A percentile compares a stretch with the other conserved stretches of the same genome.
These are phyloP conservation scores for Herpetotheres cachinnans DNA, from an alignment of 2,113 vertebrate genomes.

Conservation along the genomic window DNA sequence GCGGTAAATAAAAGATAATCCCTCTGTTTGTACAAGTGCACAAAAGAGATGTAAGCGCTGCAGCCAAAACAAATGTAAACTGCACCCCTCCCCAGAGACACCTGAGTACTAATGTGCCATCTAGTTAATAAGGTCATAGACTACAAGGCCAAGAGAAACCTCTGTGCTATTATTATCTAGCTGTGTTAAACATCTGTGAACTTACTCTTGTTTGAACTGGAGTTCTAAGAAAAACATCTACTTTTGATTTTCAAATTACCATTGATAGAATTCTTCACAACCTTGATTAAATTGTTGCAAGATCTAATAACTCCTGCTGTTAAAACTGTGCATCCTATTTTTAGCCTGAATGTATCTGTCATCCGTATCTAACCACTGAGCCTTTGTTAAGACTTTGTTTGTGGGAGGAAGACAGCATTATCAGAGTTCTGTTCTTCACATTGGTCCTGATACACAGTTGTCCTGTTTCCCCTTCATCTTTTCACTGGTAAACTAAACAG, in stretches of 20 bases:
- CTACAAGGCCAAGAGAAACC: neutral
- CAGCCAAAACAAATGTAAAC: neutral
- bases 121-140: neutral
- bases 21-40: neutral
- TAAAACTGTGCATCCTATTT: neutral
- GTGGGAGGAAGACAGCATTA: neutral
- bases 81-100: neutral
- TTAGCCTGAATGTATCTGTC: neutral
- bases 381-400: neutral
- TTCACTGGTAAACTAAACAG: neutral
- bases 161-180: neutral
- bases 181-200: neutral
- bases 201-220: neutral
- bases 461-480: neutral
- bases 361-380: neutral
- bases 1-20: neutral
- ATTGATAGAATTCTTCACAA: slow-evolving; percentile 5
- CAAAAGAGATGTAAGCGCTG: neutral
- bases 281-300: slow-evolving; percentile 10
- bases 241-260: slow-evolving; percentile 15
- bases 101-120: neutral
- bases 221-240: slow-evolving; percentile 20
- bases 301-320: neutral
- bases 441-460: neutral
- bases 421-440: neutral